These are phyloP conservation scores for Campoletis raptor DNA, from an alignment of 2,888 invertebrate genomes.

Conservation along the genomic window DNA sequence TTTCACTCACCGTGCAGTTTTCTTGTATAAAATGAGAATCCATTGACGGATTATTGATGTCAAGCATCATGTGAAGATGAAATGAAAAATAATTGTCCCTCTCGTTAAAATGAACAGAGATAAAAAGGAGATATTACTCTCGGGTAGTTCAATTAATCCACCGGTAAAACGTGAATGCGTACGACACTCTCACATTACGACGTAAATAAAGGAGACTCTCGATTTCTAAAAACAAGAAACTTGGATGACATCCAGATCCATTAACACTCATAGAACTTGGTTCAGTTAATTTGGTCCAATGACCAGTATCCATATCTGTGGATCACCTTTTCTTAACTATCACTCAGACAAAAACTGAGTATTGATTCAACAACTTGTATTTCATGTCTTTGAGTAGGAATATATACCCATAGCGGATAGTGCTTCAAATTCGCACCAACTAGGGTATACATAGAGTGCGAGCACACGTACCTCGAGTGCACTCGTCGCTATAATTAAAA, in stretches of 20 bases:
- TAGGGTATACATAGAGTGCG: neutral
- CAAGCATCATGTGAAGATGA: too few relatives aligned
- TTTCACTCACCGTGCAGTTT: too few relatives aligned
- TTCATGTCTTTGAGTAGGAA: slow-evolving; percentile 24
- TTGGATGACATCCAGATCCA: neutral
- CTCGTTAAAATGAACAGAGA: neutral
- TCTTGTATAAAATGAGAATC: too few relatives aligned
- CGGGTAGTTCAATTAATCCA: neutral
- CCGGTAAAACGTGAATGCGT: neutral
- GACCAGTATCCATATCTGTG: neutral
- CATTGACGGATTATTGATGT: too few relatives aligned
- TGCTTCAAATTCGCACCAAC: slow-evolving; percentile 37
- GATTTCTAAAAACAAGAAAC: neutral
- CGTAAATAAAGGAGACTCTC: neutral
- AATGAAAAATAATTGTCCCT: too few relatives aligned
- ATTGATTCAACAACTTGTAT: slow-evolving; percentile 12
- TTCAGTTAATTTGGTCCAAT: neutral
- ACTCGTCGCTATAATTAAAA: slow-evolving; percentile 59
- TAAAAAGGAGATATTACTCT: neutral
- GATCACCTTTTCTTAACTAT: neutral
- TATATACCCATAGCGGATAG: neutral
- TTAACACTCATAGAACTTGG: neutral
- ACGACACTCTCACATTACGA: neutral
- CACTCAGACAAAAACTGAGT: neutral
- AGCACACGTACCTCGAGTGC: slow-evolving; percentile 30